Conservation (phyloP, 92 coral and sea anemone species). For the Bergia sp. region DNA sequence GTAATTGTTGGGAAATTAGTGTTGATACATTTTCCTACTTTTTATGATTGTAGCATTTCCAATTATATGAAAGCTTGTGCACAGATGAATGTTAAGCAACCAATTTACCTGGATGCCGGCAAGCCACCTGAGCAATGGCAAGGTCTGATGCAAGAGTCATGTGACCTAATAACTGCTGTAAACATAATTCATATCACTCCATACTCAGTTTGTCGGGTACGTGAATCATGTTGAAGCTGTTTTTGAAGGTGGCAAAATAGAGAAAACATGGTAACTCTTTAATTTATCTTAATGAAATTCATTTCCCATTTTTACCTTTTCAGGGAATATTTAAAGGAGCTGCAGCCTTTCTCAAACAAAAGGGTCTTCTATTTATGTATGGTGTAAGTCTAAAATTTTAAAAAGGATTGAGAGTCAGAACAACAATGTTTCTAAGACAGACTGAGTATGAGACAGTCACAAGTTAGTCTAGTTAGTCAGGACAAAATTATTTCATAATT, state of each 20-base stretch:
- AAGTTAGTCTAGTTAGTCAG: too few species aligned
- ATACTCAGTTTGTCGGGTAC: slow-evolving; percentile 22
- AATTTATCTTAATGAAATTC: too few species aligned
- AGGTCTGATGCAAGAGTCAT: slow-evolving; percentile 8
- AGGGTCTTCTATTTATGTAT: slow-evolving; percentile 29
- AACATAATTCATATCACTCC: slow-evolving; percentile 29
- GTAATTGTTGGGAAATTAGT: background rate
- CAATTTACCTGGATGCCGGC: slow-evolving; percentile 35
- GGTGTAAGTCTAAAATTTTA: slow-evolving; percentile 25
- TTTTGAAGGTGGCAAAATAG: background rate
- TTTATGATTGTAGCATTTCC: slow-evolving; percentile 6
- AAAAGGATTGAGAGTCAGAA: background rate
- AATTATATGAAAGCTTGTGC: slow-evolving; percentile 17
- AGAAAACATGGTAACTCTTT: background rate
- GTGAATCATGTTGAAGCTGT: background rate
- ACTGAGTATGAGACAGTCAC: too few species aligned
- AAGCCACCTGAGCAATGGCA: slow-evolving; percentile 19
- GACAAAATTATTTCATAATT: too few species aligned
- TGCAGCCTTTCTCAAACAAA: slow-evolving; percentile 27
- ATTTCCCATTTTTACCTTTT: background rate
- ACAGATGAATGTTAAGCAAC: slow-evolving; percentile 10
- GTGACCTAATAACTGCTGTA: slow-evolving; percentile 21
- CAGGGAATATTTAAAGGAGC: slow-evolving; percentile 36
- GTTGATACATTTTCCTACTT: background rate
- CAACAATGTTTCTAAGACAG: too few species aligned